These are phyloP conservation scores for Centruroides vittatus DNA, from an alignment of 1,140 invertebrate species.

Conservation along the genomic window DNA sequence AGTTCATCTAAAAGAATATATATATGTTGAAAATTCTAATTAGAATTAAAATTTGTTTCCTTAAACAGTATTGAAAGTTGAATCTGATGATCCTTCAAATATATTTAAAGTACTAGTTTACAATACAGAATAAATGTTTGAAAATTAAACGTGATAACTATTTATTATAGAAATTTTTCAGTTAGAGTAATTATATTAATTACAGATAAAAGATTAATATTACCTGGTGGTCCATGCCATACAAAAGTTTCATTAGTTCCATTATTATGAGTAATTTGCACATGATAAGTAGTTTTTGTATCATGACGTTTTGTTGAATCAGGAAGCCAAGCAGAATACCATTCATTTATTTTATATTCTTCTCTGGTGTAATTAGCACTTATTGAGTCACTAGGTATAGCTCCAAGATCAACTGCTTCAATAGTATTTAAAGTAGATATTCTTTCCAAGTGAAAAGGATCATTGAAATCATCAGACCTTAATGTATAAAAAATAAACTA, in stretches of 20 bases:
- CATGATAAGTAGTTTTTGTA: constrained; percentile 70
- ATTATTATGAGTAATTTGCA: constrained; percentile 78
- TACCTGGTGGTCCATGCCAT: constrained; percentile 79
- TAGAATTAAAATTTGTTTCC: too few relatives aligned
- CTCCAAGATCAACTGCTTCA: constrained; percentile 52
- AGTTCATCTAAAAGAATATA: too few relatives aligned
- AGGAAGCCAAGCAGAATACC: constrained; percentile 69
- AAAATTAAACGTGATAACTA: too few relatives aligned
- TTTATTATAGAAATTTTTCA: too few relatives aligned
- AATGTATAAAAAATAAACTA: not conserved
- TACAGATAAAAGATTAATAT: not conserved
- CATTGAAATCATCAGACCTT: constrained; percentile 81
- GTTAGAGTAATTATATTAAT: too few relatives aligned
- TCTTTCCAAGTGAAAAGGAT: constrained; percentile 79
- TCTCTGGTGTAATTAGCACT: constrained; percentile 80
- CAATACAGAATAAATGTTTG: too few relatives aligned
- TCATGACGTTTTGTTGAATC: constrained; percentile 63
- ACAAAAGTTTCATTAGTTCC: constrained; percentile 89
- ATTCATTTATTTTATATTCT: constrained; percentile 83
- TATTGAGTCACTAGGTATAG: constrained; percentile 51
- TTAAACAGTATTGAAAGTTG: too few relatives aligned
- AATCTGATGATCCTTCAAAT: too few relatives aligned
- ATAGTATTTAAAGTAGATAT: constrained; percentile 80
- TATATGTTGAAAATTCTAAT: too few relatives aligned
- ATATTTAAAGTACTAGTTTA: too few relatives aligned